phyloP scores from a whole-genome alignment of 2,797 vertebrate genomes.

The Fratercula arctica region DNA sequence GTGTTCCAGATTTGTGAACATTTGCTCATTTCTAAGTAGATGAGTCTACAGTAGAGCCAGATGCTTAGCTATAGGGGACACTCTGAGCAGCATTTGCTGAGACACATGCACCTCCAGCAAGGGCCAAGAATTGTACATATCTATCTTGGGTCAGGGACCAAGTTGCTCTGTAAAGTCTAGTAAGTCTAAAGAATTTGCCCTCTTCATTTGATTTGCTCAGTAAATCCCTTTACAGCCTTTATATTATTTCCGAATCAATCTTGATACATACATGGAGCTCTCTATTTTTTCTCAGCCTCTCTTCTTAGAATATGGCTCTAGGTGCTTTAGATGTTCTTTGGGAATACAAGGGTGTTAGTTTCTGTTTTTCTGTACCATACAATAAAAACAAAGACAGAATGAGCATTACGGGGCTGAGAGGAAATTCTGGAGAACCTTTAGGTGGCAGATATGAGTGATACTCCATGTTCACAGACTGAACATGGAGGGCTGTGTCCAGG shows the following conservation, averaged over 20 bases:
- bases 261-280: not conserved
- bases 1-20: constrained; percentile 54
- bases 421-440: constrained; percentile 50
- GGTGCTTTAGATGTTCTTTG: not conserved
- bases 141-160: constrained; percentile 8
- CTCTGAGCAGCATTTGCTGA: constrained; percentile 66
- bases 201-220: constrained; percentile 1
- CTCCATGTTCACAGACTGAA: not conserved
- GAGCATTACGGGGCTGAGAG: constrained; percentile 1
- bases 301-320: not conserved
- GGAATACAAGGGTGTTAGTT: not conserved
- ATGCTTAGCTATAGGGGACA: constrained; percentile 48
- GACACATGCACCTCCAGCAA: constrained; percentile 49
- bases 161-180: constrained; percentile 11
- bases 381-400: constrained; percentile 49
- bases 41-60: constrained; percentile 22
- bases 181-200: constrained; percentile 10
- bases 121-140: constrained; percentile 30
- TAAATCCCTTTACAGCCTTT: not conserved
- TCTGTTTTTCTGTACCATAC: not conserved
- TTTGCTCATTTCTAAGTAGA: constrained; percentile 58
- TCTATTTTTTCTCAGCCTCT: not conserved
- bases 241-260: not conserved
- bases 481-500: not conserved
- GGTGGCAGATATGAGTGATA: not conserved